Evolutionary conservation across 92 coral and sea anemone genomes (phyloP).

Genomic region (Parazoanthus swiftii): DNA sequence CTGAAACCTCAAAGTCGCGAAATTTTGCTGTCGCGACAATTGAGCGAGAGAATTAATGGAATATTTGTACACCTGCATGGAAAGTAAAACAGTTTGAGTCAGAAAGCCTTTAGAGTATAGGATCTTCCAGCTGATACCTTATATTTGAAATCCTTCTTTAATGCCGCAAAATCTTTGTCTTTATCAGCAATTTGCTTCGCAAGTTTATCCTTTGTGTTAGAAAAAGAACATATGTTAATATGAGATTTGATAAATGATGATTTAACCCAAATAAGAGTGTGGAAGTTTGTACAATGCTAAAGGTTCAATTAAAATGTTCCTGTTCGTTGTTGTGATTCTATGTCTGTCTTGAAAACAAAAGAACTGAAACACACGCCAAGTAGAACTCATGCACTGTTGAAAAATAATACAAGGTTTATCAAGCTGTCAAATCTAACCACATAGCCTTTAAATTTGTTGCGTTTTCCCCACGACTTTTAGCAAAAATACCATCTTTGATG

Average conservation of each 20-base stretch:
- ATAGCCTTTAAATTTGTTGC: no score
- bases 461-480: no score
- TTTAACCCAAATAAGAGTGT: background rate
- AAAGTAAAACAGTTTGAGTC: background rate
- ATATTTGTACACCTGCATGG: background rate
- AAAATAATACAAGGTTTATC: background rate
- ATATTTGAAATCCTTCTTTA: constrained; percentile 39
- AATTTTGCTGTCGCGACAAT: no score
- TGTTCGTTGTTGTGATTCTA: no score
- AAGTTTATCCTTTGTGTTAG: constrained; percentile 29
- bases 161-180: constrained; percentile 46
- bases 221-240: background rate
- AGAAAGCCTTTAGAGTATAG: background rate
- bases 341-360: background rate
- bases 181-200: constrained; percentile 45
- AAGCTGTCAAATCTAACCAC: background rate
- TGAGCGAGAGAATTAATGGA: no score
- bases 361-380: background rate
- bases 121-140: constrained; percentile 36
- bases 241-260: background rate
- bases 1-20: no score
- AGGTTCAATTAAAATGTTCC: background rate
- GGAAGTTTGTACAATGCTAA: no score
- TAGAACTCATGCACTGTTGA: no score
- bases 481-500: background rate